Evolutionary conservation across 1,140 invertebrate genomes (phyloP).

Genomic region (Papilio xuthus): DNA sequence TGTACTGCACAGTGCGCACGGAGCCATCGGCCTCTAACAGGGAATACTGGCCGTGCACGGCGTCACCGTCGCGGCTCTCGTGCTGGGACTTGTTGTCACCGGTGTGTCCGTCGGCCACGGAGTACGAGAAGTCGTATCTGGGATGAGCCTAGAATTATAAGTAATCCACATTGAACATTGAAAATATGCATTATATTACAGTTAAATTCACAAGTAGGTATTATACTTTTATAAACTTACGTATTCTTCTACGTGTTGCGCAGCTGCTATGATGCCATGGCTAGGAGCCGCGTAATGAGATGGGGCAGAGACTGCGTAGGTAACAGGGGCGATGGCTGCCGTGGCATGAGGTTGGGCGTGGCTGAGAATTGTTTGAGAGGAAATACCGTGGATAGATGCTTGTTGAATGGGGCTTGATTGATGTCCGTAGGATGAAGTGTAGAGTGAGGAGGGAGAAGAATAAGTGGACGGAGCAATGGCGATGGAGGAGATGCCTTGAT

Average conservation of each 20-base stretch:
- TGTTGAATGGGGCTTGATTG: slow-evolving; percentile 49
- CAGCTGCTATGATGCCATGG: background rate
- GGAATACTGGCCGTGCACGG: slow-evolving; percentile 81
- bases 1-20: slow-evolving; percentile 79
- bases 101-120: slow-evolving; percentile 78
- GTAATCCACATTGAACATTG: background rate
- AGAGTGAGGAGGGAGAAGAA: slow-evolving; percentile 31
- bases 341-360: slow-evolving; percentile 54
- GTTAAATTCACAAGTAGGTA: background rate
- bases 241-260: slow-evolving; percentile 48
- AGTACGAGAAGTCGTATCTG: slow-evolving; percentile 68
- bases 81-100: slow-evolving; percentile 81
- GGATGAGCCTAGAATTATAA: slow-evolving; percentile 59
- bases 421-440: background rate
- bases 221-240: slow-evolving; percentile 44
- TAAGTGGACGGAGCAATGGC: slow-evolving; percentile 43
- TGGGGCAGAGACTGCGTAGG: slow-evolving; percentile 36
- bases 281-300: slow-evolving; percentile 7
- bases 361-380: slow-evolving; percentile 68
- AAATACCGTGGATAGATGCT: slow-evolving; percentile 62
- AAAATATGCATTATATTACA: background rate
- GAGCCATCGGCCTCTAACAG: slow-evolving; percentile 81
- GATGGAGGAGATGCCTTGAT: slow-evolving; percentile 44
- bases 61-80: slow-evolving; percentile 80
- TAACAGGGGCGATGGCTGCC: slow-evolving; percentile 41